A percentile compares a stretch with the other conserved stretches of the same genome.
phyloP scores from a whole-genome alignment of 2,888 invertebrate genomes.

The Pedicia rivosa region DNA sequence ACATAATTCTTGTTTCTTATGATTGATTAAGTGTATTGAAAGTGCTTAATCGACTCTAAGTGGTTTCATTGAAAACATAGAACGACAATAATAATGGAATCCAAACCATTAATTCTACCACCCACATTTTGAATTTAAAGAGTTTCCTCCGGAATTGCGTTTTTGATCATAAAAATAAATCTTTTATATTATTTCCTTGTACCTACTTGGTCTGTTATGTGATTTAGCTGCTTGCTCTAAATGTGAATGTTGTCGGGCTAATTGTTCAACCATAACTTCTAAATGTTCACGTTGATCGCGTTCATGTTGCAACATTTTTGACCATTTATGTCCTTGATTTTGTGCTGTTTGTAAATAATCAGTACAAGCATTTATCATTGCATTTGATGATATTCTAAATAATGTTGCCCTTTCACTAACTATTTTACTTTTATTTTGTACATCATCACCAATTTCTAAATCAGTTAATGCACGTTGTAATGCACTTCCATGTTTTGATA shows the following conservation, averaged over 20 bases:
- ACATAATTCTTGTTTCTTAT: too few species aligned
- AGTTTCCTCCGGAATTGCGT: too few species aligned
- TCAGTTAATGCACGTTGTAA: constrained; percentile 68
- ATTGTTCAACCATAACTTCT: constrained; percentile 93
- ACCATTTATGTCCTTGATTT: constrained; percentile 83
- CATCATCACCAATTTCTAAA: constrained; percentile 48
- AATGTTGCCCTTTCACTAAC: constrained; percentile 86
- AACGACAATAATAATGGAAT: too few species aligned
- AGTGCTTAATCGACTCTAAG: too few species aligned
- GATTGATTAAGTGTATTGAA: too few species aligned
- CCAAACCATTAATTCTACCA: too few species aligned
- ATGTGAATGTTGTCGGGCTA: constrained; percentile 92
- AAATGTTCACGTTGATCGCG: constrained; percentile 82
- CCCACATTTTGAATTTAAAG: too few species aligned
- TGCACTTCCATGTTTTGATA: constrained; percentile 73
- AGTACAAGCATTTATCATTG: constrained; percentile 89
- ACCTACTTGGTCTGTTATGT: constrained; percentile 34
- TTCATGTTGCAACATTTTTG: constrained; percentile 82
- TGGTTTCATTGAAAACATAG: too few species aligned
- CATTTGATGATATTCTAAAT: constrained; percentile 90
- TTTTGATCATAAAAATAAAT: too few species aligned
- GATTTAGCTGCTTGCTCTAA: constrained; percentile 79
- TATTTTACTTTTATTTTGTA: constrained; percentile 65
- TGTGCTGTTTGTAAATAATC: constrained; percentile 86
- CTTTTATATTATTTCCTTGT: too few species aligned